Base-by-base conservation (phyloP, 2,113 vertebrate genomes). In the Zosterops japonicus region DNA sequence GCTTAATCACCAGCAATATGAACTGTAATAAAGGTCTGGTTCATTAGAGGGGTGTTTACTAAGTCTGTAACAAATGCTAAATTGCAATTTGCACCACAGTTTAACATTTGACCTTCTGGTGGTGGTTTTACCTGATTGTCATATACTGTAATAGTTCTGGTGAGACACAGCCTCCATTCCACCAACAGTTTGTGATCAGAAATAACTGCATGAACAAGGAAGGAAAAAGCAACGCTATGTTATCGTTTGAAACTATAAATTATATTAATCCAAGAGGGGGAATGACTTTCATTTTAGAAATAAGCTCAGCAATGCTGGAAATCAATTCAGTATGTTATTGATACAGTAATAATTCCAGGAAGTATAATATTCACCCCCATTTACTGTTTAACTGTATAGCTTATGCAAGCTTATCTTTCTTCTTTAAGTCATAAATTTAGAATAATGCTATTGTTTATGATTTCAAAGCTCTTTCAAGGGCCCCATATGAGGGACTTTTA, bases 1-100 rank as follows among this genome's bases (percentile, higher is more conserved):
- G 76, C 90, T 94, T 96, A 91, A 96, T 97, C 82, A 94, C 74
- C 70, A 83, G 35, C 90, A 61, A 55, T 97, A 90, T 29, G 87
- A 97, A 96, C 93, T 70, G 68, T 83, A 87, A 69, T 97, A 97
- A 95, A 96, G 94, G 69, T 94, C 83, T 96, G 9, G 56, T 94
- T 97, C 92, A 72, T 97, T 97, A 95, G 36, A 77, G 36, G 24
- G 8, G 8, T 63, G 41, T 94, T 96, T 94, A 82, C 75, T 83
- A 91, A 96, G 67, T 29, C 67, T 94, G 31, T 94, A 96, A 86
- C 36, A 95, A 96, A 94, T 94, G 56, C 82, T 89, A 83, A 87
- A 88, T 94, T 94, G 53, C 12, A 89, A 36, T 95, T 94, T 96
- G 52, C 67, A 90, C 21, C 47, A 31, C 61, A 92, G 6, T 95